Evolutionary conservation across 2,888 invertebrate species (phyloP).

Genomic region (Labia minor): DNA sequence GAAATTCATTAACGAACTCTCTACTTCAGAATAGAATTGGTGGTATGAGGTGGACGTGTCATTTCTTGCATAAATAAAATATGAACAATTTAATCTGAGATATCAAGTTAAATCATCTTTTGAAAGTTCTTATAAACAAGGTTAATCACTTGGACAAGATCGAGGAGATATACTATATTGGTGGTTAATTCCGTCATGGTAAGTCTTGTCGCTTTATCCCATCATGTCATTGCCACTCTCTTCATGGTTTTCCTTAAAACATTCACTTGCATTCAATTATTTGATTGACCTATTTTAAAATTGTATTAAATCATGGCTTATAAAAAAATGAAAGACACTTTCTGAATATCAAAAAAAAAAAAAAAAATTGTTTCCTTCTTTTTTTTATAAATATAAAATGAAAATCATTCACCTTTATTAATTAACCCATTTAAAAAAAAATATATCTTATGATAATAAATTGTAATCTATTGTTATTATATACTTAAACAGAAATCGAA

Average conservation of each 20-base stretch:
- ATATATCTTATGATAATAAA: too few relatives aligned
- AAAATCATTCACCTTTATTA: neutral
- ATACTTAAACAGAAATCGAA: too few relatives aligned
- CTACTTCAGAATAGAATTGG: neutral
- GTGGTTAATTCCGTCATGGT: neutral
- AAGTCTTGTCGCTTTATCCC: neutral
- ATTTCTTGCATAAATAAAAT: too few relatives aligned
- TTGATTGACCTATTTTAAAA: neutral
- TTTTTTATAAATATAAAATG: neutral
- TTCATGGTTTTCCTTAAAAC: neutral
- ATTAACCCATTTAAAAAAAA: too few relatives aligned
- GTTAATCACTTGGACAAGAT: neutral
- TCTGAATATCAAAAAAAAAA: neutral
- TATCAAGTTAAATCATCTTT: neutral
- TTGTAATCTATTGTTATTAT: too few relatives aligned
- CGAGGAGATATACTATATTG: neutral
- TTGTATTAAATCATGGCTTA: neutral
- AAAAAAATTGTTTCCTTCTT: neutral
- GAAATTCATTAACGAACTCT: too few relatives aligned
- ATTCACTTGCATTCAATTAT: slow-evolving; percentile 13
- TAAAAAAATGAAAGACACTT: too few relatives aligned
- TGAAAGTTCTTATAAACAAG: neutral
- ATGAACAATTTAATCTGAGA: neutral
- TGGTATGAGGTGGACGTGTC: too few relatives aligned
- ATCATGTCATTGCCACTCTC: neutral